Evolutionary conservation across 37 sponge, comb jelly and placozoan species (phyloP), one percentile per base, ranked within the genome.

Genomic region (Halisarca cf. caerulea): DNA sequence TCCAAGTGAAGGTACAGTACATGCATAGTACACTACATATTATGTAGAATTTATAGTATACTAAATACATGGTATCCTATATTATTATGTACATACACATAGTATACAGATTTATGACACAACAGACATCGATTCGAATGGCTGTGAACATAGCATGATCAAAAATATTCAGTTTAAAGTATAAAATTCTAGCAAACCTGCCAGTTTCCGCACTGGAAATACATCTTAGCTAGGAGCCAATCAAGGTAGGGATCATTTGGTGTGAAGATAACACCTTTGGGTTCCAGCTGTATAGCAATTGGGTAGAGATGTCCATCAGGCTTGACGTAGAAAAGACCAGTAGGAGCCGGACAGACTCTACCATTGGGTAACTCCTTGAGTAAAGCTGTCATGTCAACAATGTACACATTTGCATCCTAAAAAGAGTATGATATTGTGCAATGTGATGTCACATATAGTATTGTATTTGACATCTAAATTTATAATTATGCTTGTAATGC

Each of bases 151-250:
- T n/a, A n/a, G n/a, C n/a, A n/a, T n/a, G n/a, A n/a, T n/a, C n/a
- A n/a, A n/a, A n/a, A n/a, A n/a, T n/a, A n/a, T n/a, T n/a, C n/a
- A n/a, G n/a, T n/a, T n/a, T n/a, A n/a, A n/a, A n/a, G n/a, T n/a
- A n/a, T n/a, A n/a, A n/a, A n/a, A n/a, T n/a, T n/a, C n/a, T n/a
- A 47, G 11, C 51, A 47, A 47, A 92, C 93, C 86, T 89, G 90
- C 25, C 43, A 66, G 61, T 86, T 34, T 35, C 89, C 89, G 66
- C 72, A 61, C 34, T 57, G 36, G 39, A 73, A 89, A 59, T 84
- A 89, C 59, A 92, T 92, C 82, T 92, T 92, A 0, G 93, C 93
- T n/a, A 78, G 43, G 23, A 89, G 53, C 93, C 93, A 92, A 51
- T 92, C 93, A 35, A 84, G 33, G 80, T 82, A 79, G 72, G 54